These are phyloP conservation scores for Drosophila teissieri DNA, from an alignment of 1,140 invertebrate genomes.

Conservation along the genomic window DNA sequence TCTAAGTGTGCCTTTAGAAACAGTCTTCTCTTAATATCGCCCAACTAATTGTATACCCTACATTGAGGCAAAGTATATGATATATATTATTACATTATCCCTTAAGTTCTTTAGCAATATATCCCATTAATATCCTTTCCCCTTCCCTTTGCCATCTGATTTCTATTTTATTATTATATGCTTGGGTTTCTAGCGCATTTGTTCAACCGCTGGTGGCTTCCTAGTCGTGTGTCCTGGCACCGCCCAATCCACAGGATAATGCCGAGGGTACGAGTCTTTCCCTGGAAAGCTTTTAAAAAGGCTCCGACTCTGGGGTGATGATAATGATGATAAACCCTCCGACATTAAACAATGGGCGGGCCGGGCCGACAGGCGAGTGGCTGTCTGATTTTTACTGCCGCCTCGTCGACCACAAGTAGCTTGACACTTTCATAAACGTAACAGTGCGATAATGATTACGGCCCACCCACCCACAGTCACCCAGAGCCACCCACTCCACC, in stretches of 20 bases:
- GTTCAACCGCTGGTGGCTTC: constrained; percentile 12
- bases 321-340: constrained; percentile 74
- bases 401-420: constrained; percentile 78
- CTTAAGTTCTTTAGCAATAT: neutral
- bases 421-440: constrained; percentile 83
- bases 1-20: constrained; percentile 23
- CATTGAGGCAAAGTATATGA: neutral
- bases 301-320: constrained; percentile 32
- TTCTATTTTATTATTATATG: constrained; percentile 24
- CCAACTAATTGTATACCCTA: constrained; percentile 15
- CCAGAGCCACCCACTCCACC: neutral
- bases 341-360: constrained; percentile 75
- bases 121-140: constrained; percentile 6
- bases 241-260: constrained; percentile 6
- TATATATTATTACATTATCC: neutral
- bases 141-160: constrained; percentile 11
- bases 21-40: neutral
- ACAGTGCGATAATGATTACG: constrained; percentile 82
- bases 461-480: constrained; percentile 16
- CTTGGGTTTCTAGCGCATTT: constrained; percentile 19
- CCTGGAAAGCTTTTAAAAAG: constrained; percentile 56
- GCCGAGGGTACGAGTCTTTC: constrained; percentile 24
- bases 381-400: constrained; percentile 77
- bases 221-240: constrained; percentile 4
- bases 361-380: constrained; percentile 43